Evolutionary conservation across 2,888 invertebrate species (phyloP).

Genomic region (Mechanitis messenoides): DNA sequence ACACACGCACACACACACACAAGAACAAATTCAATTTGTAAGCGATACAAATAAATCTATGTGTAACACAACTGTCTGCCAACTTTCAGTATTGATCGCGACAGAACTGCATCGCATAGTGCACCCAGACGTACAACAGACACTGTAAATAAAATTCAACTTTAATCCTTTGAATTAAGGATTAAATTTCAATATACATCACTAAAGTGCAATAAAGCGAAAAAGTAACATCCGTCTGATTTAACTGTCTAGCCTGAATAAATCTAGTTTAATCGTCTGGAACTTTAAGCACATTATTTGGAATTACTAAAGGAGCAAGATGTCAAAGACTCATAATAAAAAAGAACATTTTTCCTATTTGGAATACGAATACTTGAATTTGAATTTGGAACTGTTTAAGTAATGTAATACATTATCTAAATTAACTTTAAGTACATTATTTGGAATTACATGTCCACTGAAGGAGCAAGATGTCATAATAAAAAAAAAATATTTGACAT

Average conservation of each 20-base stretch:
- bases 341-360: no score
- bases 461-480: no score
- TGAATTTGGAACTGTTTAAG: no score
- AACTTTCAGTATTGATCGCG: constrained; percentile 29
- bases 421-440: no score
- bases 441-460: no score
- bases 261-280: constrained; percentile 28
- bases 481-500: no score
- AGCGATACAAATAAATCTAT: constrained; percentile 12
- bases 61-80: constrained; percentile 13
- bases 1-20: constrained; percentile 4
- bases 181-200: background rate
- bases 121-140: constrained; percentile 25
- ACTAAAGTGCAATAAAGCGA: constrained; percentile 21
- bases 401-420: no score
- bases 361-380: no score
- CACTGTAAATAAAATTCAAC: constrained; percentile 12
- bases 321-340: constrained; percentile 5
- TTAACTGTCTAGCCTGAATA: constrained; percentile 32
- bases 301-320: background rate
- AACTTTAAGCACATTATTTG: constrained; percentile 16
- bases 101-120: constrained; percentile 22
- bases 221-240: constrained; percentile 28
- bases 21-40: constrained; percentile 10
- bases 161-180: background rate